Base-by-base conservation (phyloP, 1,140 invertebrate species). In the Hydropsyche tenuis region DNA sequence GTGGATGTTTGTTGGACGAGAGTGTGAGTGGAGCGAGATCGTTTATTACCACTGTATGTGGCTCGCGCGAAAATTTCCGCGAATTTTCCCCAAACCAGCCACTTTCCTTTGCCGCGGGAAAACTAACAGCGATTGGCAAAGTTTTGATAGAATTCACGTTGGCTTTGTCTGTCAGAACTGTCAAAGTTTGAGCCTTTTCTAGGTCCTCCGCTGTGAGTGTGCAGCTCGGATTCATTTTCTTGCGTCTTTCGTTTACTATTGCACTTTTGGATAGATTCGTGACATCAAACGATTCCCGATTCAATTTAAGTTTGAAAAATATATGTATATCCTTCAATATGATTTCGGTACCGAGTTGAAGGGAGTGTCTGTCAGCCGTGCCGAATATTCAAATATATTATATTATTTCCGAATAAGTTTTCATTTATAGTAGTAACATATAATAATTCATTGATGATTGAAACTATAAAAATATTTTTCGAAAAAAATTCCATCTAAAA, bases 101-200 rank as follows among this genome's bases (percentile, higher is more conserved):
- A 68, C 30, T 45, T 20, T 20, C 23, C 30, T 37, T 37, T 37
- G 30, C 30, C 30, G n/a, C 64, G 4, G 23, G 64, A 23, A 37
- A 22, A 70, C 48, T 70, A 70, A 69, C 56, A 60, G 22, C 74
- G 64, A 75, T 75, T 75, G 70, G 69, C 56, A 75, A 75, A 75
- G 69, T 75, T 75, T 70, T 75, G 63, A 75, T 75, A 75, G 65
- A 72, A 75, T 75, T 75, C 60, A 72, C 74, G 62, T 72, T 72
- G 65, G 74, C 48, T 68, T 75, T 75, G 74, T 75, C 69, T 72
- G 73, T 56, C 74, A 71, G 53, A 75, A 72, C 63, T 75, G 74
- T 72, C 74, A 68, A 71, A 71, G 64, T 72, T 72, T 69, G 69
- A 70, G 64, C 7, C 56, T 27, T 60, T 60, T 60, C 56, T 27